phyloP scores from a whole-genome alignment of 2,888 invertebrate genomes.

The Archaeoteleia sp. region DNA sequence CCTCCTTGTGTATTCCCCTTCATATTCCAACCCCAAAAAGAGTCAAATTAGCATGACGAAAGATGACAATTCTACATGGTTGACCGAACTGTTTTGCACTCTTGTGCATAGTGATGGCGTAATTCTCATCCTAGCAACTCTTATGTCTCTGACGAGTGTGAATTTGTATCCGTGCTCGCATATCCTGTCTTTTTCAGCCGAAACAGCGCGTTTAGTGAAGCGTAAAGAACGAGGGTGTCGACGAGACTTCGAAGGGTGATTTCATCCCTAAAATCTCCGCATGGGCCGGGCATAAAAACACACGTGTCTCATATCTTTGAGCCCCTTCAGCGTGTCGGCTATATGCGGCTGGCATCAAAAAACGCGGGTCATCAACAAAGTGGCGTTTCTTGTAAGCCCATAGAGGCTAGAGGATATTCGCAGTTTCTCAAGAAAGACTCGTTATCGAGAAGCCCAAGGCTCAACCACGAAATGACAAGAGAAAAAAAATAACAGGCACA shows the following conservation, averaged over 20 bases:
- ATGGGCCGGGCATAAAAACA: slow-evolving; percentile 37
- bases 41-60: too few species aligned
- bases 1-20: too few species aligned
- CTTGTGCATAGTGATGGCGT: too few species aligned
- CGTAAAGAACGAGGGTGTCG: slow-evolving; percentile 46
- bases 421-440: slow-evolving; percentile 6
- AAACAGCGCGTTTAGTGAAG: slow-evolving; percentile 45
- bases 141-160: too few species aligned
- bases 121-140: too few species aligned
- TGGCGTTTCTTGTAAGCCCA: slow-evolving; percentile 17
- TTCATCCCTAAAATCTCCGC: slow-evolving; percentile 41
- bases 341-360: slow-evolving; percentile 32
- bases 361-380: slow-evolving; percentile 35
- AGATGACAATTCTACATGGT: too few species aligned
- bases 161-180: not conserved
- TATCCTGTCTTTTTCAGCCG: slow-evolving; percentile 32
- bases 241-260: slow-evolving; percentile 29
- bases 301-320: slow-evolving; percentile 39
- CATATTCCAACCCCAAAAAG: too few species aligned
- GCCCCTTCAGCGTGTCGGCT: slow-evolving; percentile 10
- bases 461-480: slow-evolving; percentile 1
- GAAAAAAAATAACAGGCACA: not conserved
- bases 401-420: not conserved
- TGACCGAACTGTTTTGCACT: too few species aligned
- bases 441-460: not conserved